Conservation (phyloP, 2,888 invertebrate species). For the Kuschelorhynchus macadamiae region DNA sequence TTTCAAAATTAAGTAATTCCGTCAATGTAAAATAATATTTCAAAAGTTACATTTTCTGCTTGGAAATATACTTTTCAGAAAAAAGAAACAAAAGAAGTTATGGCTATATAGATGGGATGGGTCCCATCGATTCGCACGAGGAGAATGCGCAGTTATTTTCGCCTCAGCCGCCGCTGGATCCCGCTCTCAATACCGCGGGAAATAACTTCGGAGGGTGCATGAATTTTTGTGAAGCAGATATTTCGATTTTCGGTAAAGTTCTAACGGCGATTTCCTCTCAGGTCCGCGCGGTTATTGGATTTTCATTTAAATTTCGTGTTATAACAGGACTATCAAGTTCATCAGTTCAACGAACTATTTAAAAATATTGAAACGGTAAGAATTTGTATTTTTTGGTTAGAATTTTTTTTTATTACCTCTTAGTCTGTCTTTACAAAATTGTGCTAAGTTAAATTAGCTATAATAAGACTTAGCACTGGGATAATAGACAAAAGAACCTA, state of each 20-base stretch:
- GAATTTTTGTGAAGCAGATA: conserved; percentile 42
- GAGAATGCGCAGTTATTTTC: conserved; percentile 62
- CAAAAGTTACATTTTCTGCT: too few relatives aligned
- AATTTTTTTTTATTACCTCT: too few relatives aligned
- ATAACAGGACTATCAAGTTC: conserved; percentile 7
- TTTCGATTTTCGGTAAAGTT: conserved; percentile 45
- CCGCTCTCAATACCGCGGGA: conserved; percentile 62
- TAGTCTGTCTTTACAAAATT: too few relatives aligned
- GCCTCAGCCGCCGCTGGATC: conserved; percentile 60
- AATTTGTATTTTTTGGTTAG: not conserved
- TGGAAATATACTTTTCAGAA: too few relatives aligned
- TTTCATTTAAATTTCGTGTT: conserved; percentile 8
- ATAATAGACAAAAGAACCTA: too few relatives aligned
- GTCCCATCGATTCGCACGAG: conserved; percentile 66
- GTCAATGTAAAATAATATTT: too few relatives aligned
- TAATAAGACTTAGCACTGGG: too few relatives aligned
- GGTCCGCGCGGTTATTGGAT: conserved; percentile 31
- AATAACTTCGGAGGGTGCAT: conserved; percentile 52
- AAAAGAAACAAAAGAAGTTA: conserved; percentile 51
- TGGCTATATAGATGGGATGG: conserved; percentile 63
- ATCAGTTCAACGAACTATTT: conserved; percentile 19
- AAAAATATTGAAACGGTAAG: conserved; percentile 15
- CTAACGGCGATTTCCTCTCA: conserved; percentile 10
- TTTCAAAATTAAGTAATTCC: too few relatives aligned
- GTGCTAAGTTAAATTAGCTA: too few relatives aligned